These are phyloP conservation scores for Clivina fossor DNA, from an alignment of 2,888 invertebrate species.

Conservation along the genomic window DNA sequence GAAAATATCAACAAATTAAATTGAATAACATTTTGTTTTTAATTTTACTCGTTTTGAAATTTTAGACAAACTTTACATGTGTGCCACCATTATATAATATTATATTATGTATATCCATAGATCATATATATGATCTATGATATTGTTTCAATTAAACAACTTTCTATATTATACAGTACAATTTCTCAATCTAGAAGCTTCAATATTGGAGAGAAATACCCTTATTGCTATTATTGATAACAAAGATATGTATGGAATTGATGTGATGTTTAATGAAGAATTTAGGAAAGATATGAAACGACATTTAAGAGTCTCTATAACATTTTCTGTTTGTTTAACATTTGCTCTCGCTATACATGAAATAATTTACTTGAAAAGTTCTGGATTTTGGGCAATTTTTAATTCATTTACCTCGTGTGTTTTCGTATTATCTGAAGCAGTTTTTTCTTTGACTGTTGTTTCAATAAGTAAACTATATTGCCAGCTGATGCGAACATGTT, in stretches of 20 bases:
- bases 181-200: neutral
- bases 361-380: neutral
- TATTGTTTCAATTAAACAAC: too few species aligned
- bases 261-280: slow-evolving; percentile 17
- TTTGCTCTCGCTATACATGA: neutral
- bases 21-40: too few species aligned
- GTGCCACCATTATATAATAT: too few species aligned
- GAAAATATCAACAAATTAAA: too few species aligned
- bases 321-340: neutral
- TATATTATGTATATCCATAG: too few species aligned
- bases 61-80: too few species aligned
- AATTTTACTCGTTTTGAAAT: too few species aligned
- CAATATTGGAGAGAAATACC: slow-evolving; percentile 4
- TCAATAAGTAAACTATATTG: slow-evolving; percentile 10
- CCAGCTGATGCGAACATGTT: slow-evolving; percentile 4
- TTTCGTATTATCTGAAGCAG: slow-evolving; percentile 2
- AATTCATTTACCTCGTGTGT: slow-evolving; percentile 1
- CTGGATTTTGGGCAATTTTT: slow-evolving; percentile 11
- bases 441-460: slow-evolving; percentile 2
- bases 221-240: slow-evolving; percentile 8
- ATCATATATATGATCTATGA: too few species aligned
- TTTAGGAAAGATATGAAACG: slow-evolving; percentile 2
- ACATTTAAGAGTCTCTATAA: neutral
- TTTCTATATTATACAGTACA: too few species aligned
- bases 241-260: slow-evolving; percentile 13